Base-by-base conservation (phyloP, 2,888 invertebrate genomes). In the Syrista parreyssii region DNA sequence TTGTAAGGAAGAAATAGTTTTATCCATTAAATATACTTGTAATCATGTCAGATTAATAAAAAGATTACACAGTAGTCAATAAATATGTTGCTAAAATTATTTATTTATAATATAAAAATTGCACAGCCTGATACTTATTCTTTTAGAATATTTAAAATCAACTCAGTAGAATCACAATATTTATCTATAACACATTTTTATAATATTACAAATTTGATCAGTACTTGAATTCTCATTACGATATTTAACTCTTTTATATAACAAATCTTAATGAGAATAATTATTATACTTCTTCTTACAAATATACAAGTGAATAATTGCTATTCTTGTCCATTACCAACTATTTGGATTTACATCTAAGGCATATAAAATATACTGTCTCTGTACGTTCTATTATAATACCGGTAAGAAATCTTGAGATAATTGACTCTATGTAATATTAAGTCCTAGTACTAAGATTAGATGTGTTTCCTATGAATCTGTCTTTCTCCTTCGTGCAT, bases 401-500 rank as follows among this genome's bases (percentile, higher is more conserved):
- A 55, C 40, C 6, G 6, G 23, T 55, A 23, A 55, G 15, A 15
- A 23, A 55, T 55, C 55, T 55, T 23, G 23, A 23, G 6, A 55
- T 55, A 23, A 55, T 23, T 55, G 23, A 55, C 9, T 40, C 15
- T 55, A 55, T 55, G 23, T 55, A 40, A 4, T 15, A 55, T 23
- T 9, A 55, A 9, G 23, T 1, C 2, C 1, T 55, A 55, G 0
- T 55, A 23, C 23, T 55, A 55, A 9, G 23, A 55, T 55, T 55
- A 55, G 23, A 55, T 2, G 76, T 87, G 85, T 74, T 94, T 93
- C 31, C 97, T 97, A 84, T 95, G 93, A 77, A 98, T 92, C 89
- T 98, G 98, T 68, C 97, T 93, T 90, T 98, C 98, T 0, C 98
- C 98, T 90, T 98, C 98, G 75, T 95, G 94, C 79, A 98, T 91